phyloP scores from a whole-genome alignment of 2,113 vertebrate genomes.

The Globicephala melas region DNA sequence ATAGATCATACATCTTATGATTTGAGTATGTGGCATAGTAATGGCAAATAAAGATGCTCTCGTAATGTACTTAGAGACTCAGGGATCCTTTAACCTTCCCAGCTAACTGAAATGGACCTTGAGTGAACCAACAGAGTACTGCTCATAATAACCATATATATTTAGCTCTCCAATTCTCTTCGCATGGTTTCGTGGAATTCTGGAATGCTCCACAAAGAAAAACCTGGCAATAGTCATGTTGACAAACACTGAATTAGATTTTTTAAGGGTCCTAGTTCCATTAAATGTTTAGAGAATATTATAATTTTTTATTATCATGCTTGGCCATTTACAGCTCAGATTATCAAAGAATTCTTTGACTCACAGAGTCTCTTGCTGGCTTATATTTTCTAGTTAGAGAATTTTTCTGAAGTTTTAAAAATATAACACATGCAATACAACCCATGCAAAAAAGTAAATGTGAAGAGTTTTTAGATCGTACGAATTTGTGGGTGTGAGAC shows the following conservation, averaged over 20 bases:
- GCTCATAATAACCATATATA: background rate
- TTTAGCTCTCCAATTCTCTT: background rate
- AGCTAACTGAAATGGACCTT: background rate
- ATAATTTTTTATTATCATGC: background rate
- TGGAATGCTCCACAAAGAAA: background rate
- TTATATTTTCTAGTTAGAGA: background rate
- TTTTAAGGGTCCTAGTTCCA: background rate
- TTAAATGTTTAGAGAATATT: background rate
- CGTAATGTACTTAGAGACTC: too few species aligned
- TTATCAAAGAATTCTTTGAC: background rate
- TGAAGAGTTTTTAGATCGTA: background rate
- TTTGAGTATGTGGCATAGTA: background rate
- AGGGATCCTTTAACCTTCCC: background rate
- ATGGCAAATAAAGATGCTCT: too few species aligned
- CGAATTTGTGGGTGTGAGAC: background rate
- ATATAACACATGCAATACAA: background rate
- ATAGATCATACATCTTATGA: background rate
- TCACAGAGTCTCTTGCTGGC: background rate
- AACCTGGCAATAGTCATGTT: background rate
- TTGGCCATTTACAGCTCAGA: background rate
- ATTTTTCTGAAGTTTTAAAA: background rate
- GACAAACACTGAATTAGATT: background rate
- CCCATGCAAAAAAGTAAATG: background rate
- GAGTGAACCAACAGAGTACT: background rate
- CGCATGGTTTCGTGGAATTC: background rate